A percentile compares a stretch with the other conserved stretches of the same genome.
Conservation (phyloP, 1,140 invertebrate species). For the Drosophila ficusphila region DNA sequence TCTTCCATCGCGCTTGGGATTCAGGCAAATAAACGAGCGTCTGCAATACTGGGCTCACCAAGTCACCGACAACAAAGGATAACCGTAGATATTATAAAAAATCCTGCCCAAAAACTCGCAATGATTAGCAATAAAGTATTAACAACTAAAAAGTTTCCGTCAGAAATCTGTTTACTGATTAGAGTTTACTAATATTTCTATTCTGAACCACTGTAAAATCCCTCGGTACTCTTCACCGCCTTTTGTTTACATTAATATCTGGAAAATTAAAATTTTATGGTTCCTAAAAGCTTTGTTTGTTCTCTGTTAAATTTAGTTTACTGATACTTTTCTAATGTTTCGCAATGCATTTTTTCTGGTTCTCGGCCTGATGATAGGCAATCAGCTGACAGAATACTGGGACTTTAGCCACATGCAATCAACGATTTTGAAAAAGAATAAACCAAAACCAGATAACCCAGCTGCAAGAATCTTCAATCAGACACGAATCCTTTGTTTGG, state of each 20-base stretch:
- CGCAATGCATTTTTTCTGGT: conserved; percentile 6
- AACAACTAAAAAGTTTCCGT: not conserved
- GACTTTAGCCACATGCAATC: conserved; percentile 67
- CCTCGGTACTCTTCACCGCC: too few species aligned
- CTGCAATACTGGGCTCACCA: conserved; percentile 1
- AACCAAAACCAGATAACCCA: too few species aligned
- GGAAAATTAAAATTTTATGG: too few species aligned
- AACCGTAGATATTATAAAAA: not conserved
- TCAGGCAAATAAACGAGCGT: conserved; percentile 5
- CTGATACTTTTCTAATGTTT: too few species aligned
- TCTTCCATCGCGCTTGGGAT: conserved; percentile 3
- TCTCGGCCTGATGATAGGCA: conserved; percentile 8
- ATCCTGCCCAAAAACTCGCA: not conserved
- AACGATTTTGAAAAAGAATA: conserved; percentile 79
- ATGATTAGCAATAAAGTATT: not conserved
- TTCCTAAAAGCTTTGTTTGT: too few species aligned
- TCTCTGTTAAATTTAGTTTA: too few species aligned
- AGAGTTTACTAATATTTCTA: too few species aligned
- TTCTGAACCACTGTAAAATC: too few species aligned
- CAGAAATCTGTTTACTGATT: too few species aligned
- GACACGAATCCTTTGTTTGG: not conserved
- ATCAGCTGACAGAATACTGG: not conserved
- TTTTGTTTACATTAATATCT: too few species aligned
- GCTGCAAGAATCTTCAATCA: not conserved
- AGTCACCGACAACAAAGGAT: not conserved